Evolutionary conservation across 2,888 invertebrate species (phyloP).

Genomic region (Phaedon cochleariae): DNA sequence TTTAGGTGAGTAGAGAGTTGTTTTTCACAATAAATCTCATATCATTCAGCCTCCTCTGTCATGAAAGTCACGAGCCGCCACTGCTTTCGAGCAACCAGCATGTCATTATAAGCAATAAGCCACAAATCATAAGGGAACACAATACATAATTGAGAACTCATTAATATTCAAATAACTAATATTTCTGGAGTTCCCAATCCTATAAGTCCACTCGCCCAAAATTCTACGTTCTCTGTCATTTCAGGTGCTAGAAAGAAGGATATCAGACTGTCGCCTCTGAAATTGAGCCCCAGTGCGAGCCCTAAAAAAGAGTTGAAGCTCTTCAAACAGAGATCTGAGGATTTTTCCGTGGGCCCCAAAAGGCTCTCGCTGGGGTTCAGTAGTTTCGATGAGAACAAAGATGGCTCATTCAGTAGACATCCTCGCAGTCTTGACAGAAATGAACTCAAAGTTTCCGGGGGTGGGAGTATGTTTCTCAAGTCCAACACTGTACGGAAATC

Average conservation of each 20-base stretch:
- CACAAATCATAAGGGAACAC: too few relatives aligned
- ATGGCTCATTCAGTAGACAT: conserved; percentile 56
- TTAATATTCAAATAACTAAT: too few relatives aligned
- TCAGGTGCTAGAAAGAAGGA: conserved; percentile 60
- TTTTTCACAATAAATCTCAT: too few relatives aligned
- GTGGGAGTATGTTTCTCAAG: conserved; percentile 73
- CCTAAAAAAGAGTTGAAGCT: conserved; percentile 53
- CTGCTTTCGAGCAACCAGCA: too few relatives aligned
- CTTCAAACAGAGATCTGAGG: conserved; percentile 58
- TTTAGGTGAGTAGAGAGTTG: too few relatives aligned
- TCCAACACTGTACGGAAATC: conserved; percentile 59
- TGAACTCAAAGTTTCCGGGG: conserved; percentile 62
- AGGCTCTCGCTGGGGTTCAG: conserved; percentile 54
- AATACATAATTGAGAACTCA: too few relatives aligned
- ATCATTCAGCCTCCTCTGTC: too few relatives aligned
- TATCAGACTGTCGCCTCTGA: conserved; percentile 61
- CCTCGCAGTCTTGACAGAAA: conserved; percentile 54
- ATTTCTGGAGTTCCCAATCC: too few relatives aligned
- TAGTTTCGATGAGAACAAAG: conserved; percentile 58
- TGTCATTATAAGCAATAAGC: too few relatives aligned
- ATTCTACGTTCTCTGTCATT: too few relatives aligned
- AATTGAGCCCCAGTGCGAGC: conserved; percentile 50
- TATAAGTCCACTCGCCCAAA: too few relatives aligned
- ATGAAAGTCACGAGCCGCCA: too few relatives aligned
- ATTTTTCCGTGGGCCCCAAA: conserved; percentile 49